phyloP scores from a whole-genome alignment of 2,888 invertebrate genomes.

The Aphrophora alni region DNA sequence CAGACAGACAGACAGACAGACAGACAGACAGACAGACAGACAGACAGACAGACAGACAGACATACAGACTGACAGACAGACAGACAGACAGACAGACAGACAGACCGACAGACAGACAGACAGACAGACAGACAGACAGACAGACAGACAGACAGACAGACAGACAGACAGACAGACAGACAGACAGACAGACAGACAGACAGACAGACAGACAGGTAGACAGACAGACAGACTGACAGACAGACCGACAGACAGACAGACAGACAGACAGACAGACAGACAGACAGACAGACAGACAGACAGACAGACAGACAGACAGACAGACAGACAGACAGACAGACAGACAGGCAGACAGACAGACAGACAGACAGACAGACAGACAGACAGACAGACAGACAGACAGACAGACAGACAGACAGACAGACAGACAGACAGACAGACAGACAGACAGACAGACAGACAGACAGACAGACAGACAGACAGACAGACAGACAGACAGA shows the following conservation, averaged over 20 bases:
- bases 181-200: no score
- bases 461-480: constrained; percentile 30
- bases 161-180: no score
- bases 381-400: constrained; percentile 25
- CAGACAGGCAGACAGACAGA: no score
- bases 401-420: constrained; percentile 31
- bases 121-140: background rate
- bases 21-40: constrained; percentile 37
- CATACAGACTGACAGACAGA: constrained; percentile 35
- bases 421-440: constrained; percentile 40
- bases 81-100: background rate
- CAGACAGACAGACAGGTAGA: no score
- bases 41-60: background rate
- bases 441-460: constrained; percentile 35
- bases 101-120: no score
- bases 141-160: no score
- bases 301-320: no score
- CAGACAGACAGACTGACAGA: no score
- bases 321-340: background rate
- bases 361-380: background rate
- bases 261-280: no score
- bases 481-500: constrained; percentile 36
- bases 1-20: background rate
- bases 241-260: no score
- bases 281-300: no score